Conservation (phyloP, 2,113 vertebrate species). For the Xenopus borealis region DNA sequence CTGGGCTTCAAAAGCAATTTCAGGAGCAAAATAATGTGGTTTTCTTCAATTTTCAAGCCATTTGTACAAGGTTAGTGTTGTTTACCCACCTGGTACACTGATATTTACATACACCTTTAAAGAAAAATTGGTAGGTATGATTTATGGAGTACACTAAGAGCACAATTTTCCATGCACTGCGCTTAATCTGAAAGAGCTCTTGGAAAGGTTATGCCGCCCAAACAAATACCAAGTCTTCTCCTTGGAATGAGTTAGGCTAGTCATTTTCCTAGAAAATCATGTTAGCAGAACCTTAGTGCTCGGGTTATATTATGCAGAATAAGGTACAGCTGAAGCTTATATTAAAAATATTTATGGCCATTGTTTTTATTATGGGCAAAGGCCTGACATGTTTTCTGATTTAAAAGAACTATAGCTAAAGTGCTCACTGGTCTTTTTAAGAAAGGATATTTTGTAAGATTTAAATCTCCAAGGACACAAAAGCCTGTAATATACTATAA, state of each 20-base stretch:
- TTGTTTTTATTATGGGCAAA: too few relatives aligned
- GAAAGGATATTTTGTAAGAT: too few relatives aligned
- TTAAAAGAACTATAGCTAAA: too few relatives aligned
- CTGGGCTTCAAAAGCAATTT: conserved; percentile 99
- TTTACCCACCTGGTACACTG: conserved; percentile 98
- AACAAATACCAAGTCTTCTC: conserved; percentile 92
- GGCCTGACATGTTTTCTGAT: too few relatives aligned
- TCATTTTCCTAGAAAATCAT: conserved; percentile 88
- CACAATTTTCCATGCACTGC: conserved; percentile 97
- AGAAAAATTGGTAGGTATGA: conserved; percentile 94
- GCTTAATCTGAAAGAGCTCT: conserved; percentile 93
- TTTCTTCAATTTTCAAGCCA: conserved; percentile 99
- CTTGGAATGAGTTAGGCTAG: conserved; percentile 91
- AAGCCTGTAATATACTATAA: too few relatives aligned
- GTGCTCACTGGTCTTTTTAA: too few relatives aligned
- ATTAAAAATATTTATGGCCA: conserved; percentile 58
- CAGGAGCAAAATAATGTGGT: conserved; percentile 98
- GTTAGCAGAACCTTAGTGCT: conserved; percentile 80
- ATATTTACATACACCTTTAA: conserved; percentile 99
- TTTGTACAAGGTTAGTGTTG: conserved; percentile 98
- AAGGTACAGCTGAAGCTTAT: conserved; percentile 68
- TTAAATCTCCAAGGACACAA: too few relatives aligned
- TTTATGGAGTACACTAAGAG: conserved; percentile 96
- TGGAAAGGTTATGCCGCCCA: conserved; percentile 92
- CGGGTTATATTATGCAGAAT: conserved; percentile 88